phyloP scores from a whole-genome alignment of 2,888 invertebrate genomes.

The Drosophila neotestacea region DNA sequence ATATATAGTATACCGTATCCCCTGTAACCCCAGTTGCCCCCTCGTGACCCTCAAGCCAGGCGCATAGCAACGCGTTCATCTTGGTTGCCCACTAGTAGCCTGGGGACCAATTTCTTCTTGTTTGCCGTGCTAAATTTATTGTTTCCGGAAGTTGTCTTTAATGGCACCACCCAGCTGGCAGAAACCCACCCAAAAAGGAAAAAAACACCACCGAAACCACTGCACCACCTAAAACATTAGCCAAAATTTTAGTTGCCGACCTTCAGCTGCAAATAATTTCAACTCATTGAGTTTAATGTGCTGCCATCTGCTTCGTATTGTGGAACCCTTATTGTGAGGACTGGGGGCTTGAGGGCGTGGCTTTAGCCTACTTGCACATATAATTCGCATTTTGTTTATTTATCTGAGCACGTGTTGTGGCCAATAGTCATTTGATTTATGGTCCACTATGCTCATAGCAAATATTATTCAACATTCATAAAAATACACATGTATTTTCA shows the following conservation, averaged over 20 bases:
- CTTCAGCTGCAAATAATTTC: slow-evolving; percentile 79
- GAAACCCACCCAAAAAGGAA: slow-evolving; percentile 4
- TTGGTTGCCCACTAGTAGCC: slow-evolving; percentile 37
- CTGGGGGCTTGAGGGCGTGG: slow-evolving; percentile 34
- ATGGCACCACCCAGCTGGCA: slow-evolving; percentile 64
- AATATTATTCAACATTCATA: slow-evolving; percentile 43
- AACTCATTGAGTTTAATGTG: slow-evolving; percentile 79
- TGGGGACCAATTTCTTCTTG: slow-evolving; percentile 47
- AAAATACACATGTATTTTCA: slow-evolving; percentile 38
- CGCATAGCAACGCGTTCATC: slow-evolving; percentile 40
- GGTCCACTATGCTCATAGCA: slow-evolving; percentile 34
- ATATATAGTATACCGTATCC: neutral
- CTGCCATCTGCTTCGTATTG: slow-evolving; percentile 55
- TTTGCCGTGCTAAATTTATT: slow-evolving; percentile 71
- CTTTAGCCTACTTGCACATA: slow-evolving; percentile 46
- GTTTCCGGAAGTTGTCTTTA: slow-evolving; percentile 80
- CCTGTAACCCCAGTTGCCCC: neutral
- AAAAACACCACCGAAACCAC: slow-evolving; percentile 1
- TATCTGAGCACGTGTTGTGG: slow-evolving; percentile 66
- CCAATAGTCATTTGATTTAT: slow-evolving; percentile 76
- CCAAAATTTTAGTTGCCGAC: slow-evolving; percentile 57
- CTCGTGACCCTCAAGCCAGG: neutral
- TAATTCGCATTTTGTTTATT: slow-evolving; percentile 40
- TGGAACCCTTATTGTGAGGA: slow-evolving; percentile 2
- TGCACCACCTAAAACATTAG: slow-evolving; percentile 20